These are phyloP conservation scores for Cataglyphis altisquamis DNA, from an alignment of 2,888 invertebrate species.

Conservation along the genomic window DNA sequence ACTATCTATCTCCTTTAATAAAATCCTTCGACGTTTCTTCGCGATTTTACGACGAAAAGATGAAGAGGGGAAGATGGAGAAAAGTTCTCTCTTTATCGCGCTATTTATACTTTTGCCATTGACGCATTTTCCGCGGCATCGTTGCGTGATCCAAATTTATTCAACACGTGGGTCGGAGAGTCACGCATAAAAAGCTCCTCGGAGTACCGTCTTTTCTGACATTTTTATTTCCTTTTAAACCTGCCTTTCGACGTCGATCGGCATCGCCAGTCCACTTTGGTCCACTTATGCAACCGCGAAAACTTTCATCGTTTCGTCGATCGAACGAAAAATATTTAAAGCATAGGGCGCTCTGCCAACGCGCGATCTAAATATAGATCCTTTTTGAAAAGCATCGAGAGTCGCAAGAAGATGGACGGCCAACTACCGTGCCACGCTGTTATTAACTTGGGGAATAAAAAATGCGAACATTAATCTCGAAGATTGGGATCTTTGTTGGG, in stretches of 20 bases:
- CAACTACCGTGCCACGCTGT: slow-evolving; percentile 22
- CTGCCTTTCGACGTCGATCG: background rate
- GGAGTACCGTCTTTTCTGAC: background rate
- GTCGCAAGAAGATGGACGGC: slow-evolving; percentile 44
- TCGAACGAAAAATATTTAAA: slow-evolving; percentile 78
- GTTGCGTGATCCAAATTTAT: slow-evolving; percentile 33
- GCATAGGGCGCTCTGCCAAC: slow-evolving; percentile 75
- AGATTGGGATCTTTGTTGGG: background rate
- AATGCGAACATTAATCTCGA: background rate
- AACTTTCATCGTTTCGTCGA: slow-evolving; percentile 68
- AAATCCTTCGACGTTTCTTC: slow-evolving; percentile 1
- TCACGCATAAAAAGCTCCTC: background rate
- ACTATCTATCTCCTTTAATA: background rate
- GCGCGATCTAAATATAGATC: slow-evolving; percentile 78
- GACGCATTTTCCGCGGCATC: slow-evolving; percentile 17
- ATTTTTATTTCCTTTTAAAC: background rate
- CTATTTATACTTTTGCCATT: slow-evolving; percentile 48
- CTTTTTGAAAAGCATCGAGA: slow-evolving; percentile 62
- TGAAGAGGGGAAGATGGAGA: too few species aligned
- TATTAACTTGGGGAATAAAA: slow-evolving; percentile 26
- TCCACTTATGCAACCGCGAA: slow-evolving; percentile 49
- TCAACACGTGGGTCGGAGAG: background rate
- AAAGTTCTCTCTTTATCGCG: background rate
- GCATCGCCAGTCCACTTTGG: slow-evolving; percentile 4
- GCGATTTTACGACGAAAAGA: background rate